These are phyloP conservation scores for Drosophila dunni DNA, from an alignment of 1,140 invertebrate species.

Conservation along the genomic window DNA sequence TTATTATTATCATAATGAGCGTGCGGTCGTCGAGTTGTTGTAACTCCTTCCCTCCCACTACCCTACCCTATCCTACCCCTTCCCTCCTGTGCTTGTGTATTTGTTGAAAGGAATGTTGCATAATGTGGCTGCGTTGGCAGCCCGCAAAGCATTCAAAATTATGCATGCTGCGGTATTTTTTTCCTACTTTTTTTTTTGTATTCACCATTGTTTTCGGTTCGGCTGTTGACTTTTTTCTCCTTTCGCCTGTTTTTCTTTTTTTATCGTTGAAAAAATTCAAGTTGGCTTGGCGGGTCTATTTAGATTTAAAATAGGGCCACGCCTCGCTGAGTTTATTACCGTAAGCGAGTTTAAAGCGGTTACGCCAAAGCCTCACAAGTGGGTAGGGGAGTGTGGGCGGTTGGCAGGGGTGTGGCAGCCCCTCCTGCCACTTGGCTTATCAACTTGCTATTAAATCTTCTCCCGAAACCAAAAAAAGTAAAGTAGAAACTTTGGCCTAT, in stretches of 20 bases:
- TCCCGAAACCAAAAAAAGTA: background rate
- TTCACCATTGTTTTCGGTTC: slow-evolving; percentile 58
- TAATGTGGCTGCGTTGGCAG: slow-evolving; percentile 61
- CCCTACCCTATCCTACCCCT: background rate
- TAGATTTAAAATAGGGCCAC: slow-evolving; percentile 75
- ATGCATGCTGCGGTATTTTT: slow-evolving; percentile 75
- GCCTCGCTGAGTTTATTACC: slow-evolving; percentile 75
- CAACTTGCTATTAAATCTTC: slow-evolving; percentile 77
- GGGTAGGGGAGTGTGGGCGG: too few relatives aligned
- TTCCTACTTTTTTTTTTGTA: slow-evolving; percentile 53
- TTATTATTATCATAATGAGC: slow-evolving; percentile 81
- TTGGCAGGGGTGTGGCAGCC: background rate
- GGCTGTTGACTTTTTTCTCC: slow-evolving; percentile 29
- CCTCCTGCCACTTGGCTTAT: slow-evolving; percentile 54
- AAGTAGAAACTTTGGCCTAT: slow-evolving; percentile 36
- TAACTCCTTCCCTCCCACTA: background rate
- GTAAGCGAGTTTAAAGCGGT: slow-evolving; percentile 67
- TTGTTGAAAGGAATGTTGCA: slow-evolving; percentile 73
- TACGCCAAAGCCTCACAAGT: slow-evolving; percentile 1
- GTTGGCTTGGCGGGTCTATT: slow-evolving; percentile 71
- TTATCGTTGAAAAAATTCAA: slow-evolving; percentile 65
- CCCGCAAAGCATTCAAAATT: slow-evolving; percentile 73
- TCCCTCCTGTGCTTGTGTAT: slow-evolving; percentile 30
- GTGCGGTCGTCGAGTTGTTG: slow-evolving; percentile 47
- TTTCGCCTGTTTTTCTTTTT: slow-evolving; percentile 19